Base-by-base conservation (phyloP, 2,797 vertebrate species). In the Hirundo rustica region DNA sequence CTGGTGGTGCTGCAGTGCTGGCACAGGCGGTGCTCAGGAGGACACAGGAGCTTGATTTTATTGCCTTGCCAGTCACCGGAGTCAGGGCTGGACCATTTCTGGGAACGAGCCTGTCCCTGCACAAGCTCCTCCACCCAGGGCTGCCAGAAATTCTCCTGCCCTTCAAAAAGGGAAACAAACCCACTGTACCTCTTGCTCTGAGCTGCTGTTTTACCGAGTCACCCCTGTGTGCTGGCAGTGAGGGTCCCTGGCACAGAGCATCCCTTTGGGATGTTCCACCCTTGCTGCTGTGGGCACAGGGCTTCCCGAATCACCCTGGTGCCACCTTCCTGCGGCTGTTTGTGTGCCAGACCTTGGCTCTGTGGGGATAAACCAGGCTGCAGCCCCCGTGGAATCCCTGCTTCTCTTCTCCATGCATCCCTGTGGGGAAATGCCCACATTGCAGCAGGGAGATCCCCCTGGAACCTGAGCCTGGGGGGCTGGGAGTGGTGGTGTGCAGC, bases 331-430 rank as follows among this genome's bases (percentile, higher is more conserved):
- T 3, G 0, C 1, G 47, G 47, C 5, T 13, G 34, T 6, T 79
- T 5, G 2, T 0, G 0, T 42, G 44, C 34, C 1, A 2, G 48
- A 26, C 20, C 20, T 44, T 0, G 0, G 7, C 36, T 82, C 47
- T 81, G 8, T 3, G 14, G 45, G 55, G 30, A 4, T 4, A n/a
- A 70, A 36, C 29, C 16, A 10, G 48, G 4, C 13, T 11, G 3
- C 0, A 1, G 78, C 9, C 27, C 29, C 0, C 3, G 0, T 0
- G 1, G 3, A 32, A 12, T 26, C 55, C n/a, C 42, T 11, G 7
- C 7, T 82, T 20, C 29, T 16, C 42, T 25, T 61, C 64, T 32
- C 30, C 4, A 0, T 0, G 0, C 4, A 3, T 14, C 38, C 6
- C 0, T 12, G 23, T 3, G 9, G 70, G 70, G 50, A 1, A 1